Percentiles rank a stretch among this genome's conserved stretches.
Conservation (phyloP, 2,113 vertebrate genomes). For the Takifugu bimaculatus region DNA sequence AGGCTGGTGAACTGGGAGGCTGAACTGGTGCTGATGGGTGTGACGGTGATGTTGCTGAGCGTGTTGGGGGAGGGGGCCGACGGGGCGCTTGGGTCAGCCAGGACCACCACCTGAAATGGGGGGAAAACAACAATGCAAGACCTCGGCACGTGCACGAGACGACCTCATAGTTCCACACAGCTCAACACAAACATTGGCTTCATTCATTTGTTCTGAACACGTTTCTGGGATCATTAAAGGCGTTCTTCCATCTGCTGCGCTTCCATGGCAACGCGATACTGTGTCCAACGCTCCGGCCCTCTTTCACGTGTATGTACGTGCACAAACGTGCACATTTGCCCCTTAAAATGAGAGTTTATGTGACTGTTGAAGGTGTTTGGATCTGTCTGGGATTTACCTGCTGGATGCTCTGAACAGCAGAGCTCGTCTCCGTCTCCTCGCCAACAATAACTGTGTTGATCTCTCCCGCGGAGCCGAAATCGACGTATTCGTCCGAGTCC, state of each 20-base stretch:
- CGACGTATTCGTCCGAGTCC: constrained; percentile 81
- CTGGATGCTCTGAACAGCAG: constrained; percentile 95
- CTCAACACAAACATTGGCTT: too few relatives aligned
- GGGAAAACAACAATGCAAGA: not conserved
- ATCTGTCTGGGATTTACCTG: constrained; percentile 74
- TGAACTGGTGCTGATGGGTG: constrained; percentile 83
- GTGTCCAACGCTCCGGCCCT: too few relatives aligned
- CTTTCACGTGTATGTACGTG: too few relatives aligned
- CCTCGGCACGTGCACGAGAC: too few relatives aligned
- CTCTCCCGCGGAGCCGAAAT: constrained; percentile 69
- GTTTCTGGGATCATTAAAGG: too few relatives aligned
- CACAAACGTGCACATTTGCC: too few relatives aligned
- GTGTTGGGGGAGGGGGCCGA: constrained; percentile 76
- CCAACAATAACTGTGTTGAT: constrained; percentile 79
- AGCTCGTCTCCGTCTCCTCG: constrained; percentile 93
- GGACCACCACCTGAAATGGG: constrained; percentile 88
- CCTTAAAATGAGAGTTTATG: too few relatives aligned
- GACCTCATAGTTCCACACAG: too few relatives aligned
- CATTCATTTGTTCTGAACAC: too few relatives aligned
- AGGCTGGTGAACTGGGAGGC: constrained; percentile 91
- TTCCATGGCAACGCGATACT: too few relatives aligned
- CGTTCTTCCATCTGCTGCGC: too few relatives aligned
- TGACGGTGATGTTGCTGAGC: constrained; percentile 90
- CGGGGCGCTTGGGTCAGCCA: constrained; percentile 79
- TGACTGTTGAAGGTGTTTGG: too few relatives aligned